Conservation (phyloP, 2,797 vertebrate species). For the Lacerta viridis region DNA sequence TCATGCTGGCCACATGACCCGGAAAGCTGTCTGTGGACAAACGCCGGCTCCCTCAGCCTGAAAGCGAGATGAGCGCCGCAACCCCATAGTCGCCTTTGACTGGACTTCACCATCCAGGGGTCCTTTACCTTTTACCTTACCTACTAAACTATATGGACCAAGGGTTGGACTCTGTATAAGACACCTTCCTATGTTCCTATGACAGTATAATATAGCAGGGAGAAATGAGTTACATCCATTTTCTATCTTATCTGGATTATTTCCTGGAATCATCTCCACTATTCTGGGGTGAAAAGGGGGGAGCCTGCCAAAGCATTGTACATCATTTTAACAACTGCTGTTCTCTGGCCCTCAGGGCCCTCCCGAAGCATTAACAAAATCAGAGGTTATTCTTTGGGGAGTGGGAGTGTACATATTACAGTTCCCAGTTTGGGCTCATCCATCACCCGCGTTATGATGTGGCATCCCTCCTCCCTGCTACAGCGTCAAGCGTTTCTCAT, state of each 20-base stretch:
- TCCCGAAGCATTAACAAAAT: slow-evolving; percentile 14
- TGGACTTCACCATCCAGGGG: too few species aligned
- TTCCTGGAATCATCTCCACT: not conserved
- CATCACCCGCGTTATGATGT: not conserved
- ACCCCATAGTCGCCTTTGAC: too few species aligned
- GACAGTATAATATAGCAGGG: too few species aligned
- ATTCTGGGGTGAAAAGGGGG: too few species aligned
- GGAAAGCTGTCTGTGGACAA: too few species aligned
- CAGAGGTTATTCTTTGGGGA: slow-evolving; percentile 7
- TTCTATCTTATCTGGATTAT: not conserved
- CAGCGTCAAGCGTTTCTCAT: not conserved
- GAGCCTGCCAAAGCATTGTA: not conserved
- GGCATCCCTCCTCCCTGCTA: not conserved
- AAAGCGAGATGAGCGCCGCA: too few species aligned
- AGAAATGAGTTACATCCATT: not conserved
- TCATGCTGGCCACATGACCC: too few species aligned
- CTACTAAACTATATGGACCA: too few species aligned
- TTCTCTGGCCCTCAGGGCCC: not conserved
- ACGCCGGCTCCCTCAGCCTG: too few species aligned
- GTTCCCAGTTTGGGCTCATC: not conserved
- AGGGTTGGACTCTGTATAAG: too few species aligned
- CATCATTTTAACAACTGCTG: not conserved
- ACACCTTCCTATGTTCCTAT: too few species aligned
- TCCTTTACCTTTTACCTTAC: too few species aligned
- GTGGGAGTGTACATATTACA: slow-evolving; percentile 8